Percentiles rank a stretch among this genome's conserved stretches.
phyloP scores from a whole-genome alignment of 2,888 invertebrate genomes.

The Buathra laborator region DNA sequence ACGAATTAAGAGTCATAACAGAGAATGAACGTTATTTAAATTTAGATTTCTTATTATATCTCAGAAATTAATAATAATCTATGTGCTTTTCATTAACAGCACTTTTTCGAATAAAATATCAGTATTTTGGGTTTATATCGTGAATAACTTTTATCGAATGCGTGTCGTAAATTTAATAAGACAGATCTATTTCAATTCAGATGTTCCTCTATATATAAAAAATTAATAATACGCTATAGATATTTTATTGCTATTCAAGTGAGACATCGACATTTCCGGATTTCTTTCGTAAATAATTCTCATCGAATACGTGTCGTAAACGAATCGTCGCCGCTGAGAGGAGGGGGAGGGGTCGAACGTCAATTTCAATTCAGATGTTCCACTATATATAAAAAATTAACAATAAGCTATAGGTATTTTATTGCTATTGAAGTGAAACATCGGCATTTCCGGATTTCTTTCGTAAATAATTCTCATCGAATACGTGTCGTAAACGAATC shows the following conservation, averaged over 20 bases:
- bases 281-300: constrained; percentile 28
- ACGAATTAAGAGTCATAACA: constrained; percentile 48
- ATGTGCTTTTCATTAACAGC: too few species aligned
- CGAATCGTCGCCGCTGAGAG: not conserved
- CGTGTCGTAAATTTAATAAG: too few species aligned
- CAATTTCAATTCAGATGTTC: too few species aligned
- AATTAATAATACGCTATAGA: too few species aligned
- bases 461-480: constrained; percentile 26
- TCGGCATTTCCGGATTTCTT: constrained; percentile 30
- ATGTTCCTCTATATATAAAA: too few species aligned
- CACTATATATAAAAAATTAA: too few species aligned
- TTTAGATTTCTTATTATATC: too few species aligned
- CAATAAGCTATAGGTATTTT: not conserved
- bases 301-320: not conserved
- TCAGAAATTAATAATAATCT: not conserved
- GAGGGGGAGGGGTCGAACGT: not conserved
- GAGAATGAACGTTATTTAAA: too few species aligned
- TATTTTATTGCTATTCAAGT: constrained; percentile 11
- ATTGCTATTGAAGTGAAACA: not conserved
- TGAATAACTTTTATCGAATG: too few species aligned
- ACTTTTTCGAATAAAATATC: too few species aligned
- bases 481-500: constrained; percentile 13
- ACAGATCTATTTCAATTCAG: too few species aligned
- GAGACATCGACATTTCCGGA: constrained; percentile 35
- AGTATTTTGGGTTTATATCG: too few species aligned